These are phyloP conservation scores for Channa maculata DNA, from an alignment of 2,113 vertebrate species.

Conservation along the genomic window DNA sequence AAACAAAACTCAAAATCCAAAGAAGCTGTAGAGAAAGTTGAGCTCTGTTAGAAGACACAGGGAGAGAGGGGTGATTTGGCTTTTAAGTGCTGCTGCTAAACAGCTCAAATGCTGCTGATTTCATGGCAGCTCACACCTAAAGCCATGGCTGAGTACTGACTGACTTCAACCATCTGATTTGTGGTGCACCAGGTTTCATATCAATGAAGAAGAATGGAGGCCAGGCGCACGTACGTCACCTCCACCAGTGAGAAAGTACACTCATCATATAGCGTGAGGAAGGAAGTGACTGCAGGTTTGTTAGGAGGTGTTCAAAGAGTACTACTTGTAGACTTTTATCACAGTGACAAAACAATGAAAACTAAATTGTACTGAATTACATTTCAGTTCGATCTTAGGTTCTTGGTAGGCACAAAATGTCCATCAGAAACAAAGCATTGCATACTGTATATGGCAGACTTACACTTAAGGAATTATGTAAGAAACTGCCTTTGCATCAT, in stretches of 20 bases:
- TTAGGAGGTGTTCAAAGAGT: background rate
- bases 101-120: constrained; percentile 49
- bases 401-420: too few relatives aligned
- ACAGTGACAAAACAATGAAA: background rate
- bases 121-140: constrained; percentile 43
- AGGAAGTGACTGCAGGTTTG: background rate
- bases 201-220: constrained; percentile 22
- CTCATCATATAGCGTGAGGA: constrained; percentile 29
- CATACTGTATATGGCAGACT: too few relatives aligned
- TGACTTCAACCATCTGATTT: constrained; percentile 34
- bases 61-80: background rate
- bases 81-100: constrained; percentile 25
- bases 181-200: constrained; percentile 16
- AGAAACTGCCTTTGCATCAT: too few relatives aligned
- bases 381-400: too few relatives aligned
- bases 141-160: background rate
- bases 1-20: too few relatives aligned
- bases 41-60: background rate
- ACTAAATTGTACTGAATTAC: too few relatives aligned
- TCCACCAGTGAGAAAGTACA: constrained; percentile 21
- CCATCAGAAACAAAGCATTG: too few relatives aligned
- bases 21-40: background rate
- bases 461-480: too few relatives aligned
- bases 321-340: background rate
- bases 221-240: background rate